phyloP scores from a whole-genome alignment of 1,140 invertebrate species.

The Phymorhynchus buccinoides region DNA sequence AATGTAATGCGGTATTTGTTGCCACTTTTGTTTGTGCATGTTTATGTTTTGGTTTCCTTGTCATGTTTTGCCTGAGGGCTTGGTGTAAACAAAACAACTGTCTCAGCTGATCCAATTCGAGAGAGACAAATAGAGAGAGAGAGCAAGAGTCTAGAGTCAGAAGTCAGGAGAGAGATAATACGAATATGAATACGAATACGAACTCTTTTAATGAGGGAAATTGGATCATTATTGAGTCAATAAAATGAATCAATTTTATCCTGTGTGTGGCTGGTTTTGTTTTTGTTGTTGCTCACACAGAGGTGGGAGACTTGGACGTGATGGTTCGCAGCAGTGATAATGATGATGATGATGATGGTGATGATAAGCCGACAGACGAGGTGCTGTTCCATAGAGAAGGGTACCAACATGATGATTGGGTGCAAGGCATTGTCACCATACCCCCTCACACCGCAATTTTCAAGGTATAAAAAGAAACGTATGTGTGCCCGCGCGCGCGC shows the following conservation, averaged over 20 bases:
- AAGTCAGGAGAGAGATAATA: no score
- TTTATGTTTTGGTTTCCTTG: no score
- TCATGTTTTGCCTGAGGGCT: no score
- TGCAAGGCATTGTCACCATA: slow-evolving; percentile 35
- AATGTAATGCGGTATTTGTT: no score
- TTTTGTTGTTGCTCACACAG: slow-evolving; percentile 38
- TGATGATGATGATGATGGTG: not conserved
- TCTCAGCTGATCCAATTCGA: no score
- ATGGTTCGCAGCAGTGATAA: not conserved
- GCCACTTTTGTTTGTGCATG: no score
- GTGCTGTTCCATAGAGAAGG: slow-evolving; percentile 41
- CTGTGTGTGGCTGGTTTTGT: slow-evolving; percentile 6
- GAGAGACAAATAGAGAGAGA: no score
- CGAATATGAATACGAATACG: no score
- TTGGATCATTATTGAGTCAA: not conserved
- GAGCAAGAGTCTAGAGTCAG: no score
- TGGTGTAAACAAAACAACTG: no score
- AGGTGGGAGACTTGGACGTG: slow-evolving; percentile 53
- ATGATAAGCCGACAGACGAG: not conserved
- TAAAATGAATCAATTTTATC: not conserved
- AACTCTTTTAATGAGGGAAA: no score
- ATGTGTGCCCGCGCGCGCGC: not conserved
- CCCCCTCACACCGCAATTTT: not conserved
- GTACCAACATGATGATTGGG: slow-evolving; percentile 50
- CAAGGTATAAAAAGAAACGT: not conserved